Percentiles rank a stretch among this genome's conserved stretches.
These are phyloP conservation scores for Pseudobourletiella spinata DNA, from an alignment of 1,140 invertebrate genomes.

Conservation along the genomic window DNA sequence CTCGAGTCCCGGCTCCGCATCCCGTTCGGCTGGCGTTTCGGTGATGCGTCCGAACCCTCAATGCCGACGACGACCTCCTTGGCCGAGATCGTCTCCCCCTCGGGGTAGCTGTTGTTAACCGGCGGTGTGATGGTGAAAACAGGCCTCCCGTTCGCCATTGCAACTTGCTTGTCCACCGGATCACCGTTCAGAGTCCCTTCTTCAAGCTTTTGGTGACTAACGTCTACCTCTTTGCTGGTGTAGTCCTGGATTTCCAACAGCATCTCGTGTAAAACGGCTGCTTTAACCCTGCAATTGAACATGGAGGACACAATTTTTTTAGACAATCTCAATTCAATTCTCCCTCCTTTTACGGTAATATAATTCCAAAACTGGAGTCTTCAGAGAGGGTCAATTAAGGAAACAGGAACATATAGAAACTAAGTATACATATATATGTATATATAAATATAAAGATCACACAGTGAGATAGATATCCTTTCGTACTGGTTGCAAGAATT, in stretches of 20 bases:
- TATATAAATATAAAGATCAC: not conserved
- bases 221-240: slow-evolving; percentile 14
- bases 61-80: slow-evolving; percentile 9
- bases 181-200: not conserved
- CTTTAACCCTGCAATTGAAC: slow-evolving; percentile 18
- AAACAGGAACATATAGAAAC: no score
- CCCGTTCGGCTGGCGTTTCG: slow-evolving; percentile 10
- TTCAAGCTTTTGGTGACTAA: slow-evolving; percentile 2
- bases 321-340: not conserved
- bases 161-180: slow-evolving; percentile 3
- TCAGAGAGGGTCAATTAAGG: no score
- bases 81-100: not conserved
- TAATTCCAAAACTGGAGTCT: no score
- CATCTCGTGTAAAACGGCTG: slow-evolving; percentile 16
- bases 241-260: slow-evolving; percentile 25
- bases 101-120: not conserved
- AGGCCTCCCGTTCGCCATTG: not conserved
- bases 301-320: no score
- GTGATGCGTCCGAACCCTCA: slow-evolving; percentile 10
- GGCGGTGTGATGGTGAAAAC: slow-evolving; percentile 15
- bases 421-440: no score
- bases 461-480: not conserved
- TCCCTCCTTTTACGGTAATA: not conserved
- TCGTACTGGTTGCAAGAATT: no score
- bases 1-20: slow-evolving; percentile 27